Percentiles rank a stretch among this genome's conserved stretches.
Conservation (phyloP, 2,797 vertebrate species). For the Anas flavirostris region DNA sequence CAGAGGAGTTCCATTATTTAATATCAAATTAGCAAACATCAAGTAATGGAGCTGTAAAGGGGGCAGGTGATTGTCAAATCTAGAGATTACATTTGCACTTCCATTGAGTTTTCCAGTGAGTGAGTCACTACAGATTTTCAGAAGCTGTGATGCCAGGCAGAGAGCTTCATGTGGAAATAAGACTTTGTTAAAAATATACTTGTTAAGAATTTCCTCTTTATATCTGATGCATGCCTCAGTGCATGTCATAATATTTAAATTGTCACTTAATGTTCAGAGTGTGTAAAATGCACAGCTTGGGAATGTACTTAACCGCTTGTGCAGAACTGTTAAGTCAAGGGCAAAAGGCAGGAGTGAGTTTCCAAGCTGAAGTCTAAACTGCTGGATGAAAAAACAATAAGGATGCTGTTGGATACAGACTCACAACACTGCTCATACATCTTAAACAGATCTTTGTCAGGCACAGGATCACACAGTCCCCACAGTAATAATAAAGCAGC, state of each 20-base stretch:
- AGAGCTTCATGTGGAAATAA: not conserved
- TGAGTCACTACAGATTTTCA: not conserved
- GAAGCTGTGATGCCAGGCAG: not conserved
- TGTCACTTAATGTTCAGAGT: not conserved
- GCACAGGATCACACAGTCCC: not conserved
- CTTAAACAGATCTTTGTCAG: slow-evolving; percentile 43
- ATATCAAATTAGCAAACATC: not conserved
- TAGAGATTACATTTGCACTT: not conserved
- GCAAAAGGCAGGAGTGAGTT: slow-evolving; percentile 14
- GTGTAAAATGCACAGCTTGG: slow-evolving; percentile 1
- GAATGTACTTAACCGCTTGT: not conserved
- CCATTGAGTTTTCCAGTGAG: not conserved
- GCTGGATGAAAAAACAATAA: slow-evolving; percentile 25
- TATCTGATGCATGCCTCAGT: not conserved
- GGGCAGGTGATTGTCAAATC: not conserved
- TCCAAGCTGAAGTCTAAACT: not conserved
- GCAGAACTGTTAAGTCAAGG: slow-evolving; percentile 27
- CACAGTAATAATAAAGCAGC: slow-evolving; percentile 16
- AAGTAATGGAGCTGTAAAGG: not conserved
- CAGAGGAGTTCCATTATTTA: not conserved
- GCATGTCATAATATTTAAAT: slow-evolving; percentile 38
- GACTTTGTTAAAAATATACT: not conserved
- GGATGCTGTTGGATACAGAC: not conserved
- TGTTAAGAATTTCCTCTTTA: slow-evolving; percentile 37
- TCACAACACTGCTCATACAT: not conserved